A percentile compares a stretch with the other conserved stretches of the same genome.
Conservation (phyloP, 2,113 vertebrate species). For the Zapus hudsonius region DNA sequence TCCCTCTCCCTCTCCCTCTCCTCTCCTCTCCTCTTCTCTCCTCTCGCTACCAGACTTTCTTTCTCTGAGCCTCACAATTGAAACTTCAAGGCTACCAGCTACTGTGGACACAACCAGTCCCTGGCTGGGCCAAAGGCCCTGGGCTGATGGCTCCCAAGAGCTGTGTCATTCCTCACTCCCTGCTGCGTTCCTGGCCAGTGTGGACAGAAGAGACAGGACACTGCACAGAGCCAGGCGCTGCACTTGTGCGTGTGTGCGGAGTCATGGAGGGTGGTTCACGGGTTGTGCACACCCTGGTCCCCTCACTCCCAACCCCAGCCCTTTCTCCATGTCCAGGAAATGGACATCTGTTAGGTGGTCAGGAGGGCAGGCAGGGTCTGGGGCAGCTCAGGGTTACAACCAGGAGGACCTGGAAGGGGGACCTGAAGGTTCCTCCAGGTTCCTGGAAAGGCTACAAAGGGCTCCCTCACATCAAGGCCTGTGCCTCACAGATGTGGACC, state of each 20-base stretch:
- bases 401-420: background rate
- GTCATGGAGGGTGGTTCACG: background rate
- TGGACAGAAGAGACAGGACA: background rate
- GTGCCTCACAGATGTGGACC: background rate
- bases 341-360: background rate
- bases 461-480: background rate
- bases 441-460: background rate
- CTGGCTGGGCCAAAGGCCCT: background rate
- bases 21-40: too few species aligned
- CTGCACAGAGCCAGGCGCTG: background rate
- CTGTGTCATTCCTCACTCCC: background rate
- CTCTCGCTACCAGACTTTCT: background rate
- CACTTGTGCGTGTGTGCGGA: accelerated
- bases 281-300: background rate
- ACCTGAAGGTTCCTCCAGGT: background rate
- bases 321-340: background rate
- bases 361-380: background rate
- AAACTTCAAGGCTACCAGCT: accelerated
- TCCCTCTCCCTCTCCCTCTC: too few species aligned
- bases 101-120: background rate
- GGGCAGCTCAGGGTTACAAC: background rate
- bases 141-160: background rate
- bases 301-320: too few species aligned
- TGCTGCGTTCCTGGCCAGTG: background rate
- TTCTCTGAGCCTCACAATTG: background rate